Evolutionary conservation across 2,888 invertebrate genomes (phyloP).

Genomic region (Euplexia lucipara): DNA sequence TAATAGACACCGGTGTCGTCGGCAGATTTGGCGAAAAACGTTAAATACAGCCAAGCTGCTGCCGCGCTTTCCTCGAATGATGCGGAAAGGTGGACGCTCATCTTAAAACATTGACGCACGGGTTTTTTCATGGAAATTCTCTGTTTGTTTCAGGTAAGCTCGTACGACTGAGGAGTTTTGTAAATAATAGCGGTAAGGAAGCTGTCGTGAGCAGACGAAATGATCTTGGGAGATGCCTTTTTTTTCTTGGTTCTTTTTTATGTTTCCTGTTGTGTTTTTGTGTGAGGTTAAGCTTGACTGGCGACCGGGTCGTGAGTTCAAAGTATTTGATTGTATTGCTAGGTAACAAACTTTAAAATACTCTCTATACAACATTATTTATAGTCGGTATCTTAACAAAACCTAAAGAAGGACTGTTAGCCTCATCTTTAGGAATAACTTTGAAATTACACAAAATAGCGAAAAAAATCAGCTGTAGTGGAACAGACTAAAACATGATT

Average conservation of each 20-base stretch:
- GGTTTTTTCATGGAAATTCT: constrained; percentile 69
- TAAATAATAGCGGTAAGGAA: constrained; percentile 65
- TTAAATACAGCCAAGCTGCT: no score
- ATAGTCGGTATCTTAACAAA: no score
- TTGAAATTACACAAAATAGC: no score
- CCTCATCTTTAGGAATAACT: no score
- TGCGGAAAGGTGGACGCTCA: no score
- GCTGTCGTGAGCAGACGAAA: constrained; percentile 56
- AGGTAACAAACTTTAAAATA: neutral
- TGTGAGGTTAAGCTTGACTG: constrained; percentile 27
- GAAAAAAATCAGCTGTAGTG: no score
- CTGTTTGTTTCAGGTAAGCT: constrained; percentile 84
- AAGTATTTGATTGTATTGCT: constrained; percentile 25
- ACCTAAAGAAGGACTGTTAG: no score
- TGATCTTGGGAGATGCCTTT: constrained; percentile 46
- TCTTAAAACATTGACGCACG: constrained; percentile 71
- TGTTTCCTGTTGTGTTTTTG: constrained; percentile 23
- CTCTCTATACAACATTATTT: neutral
- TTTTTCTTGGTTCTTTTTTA: constrained; percentile 20
- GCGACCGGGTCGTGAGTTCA: constrained; percentile 52
- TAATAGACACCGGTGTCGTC: no score
- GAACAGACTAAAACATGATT: no score
- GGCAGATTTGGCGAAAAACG: no score
- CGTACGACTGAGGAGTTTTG: constrained; percentile 68
- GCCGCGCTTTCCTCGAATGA: no score